Base-by-base conservation (phyloP, 2,888 invertebrate species). In the Tenthredo amoena region DNA sequence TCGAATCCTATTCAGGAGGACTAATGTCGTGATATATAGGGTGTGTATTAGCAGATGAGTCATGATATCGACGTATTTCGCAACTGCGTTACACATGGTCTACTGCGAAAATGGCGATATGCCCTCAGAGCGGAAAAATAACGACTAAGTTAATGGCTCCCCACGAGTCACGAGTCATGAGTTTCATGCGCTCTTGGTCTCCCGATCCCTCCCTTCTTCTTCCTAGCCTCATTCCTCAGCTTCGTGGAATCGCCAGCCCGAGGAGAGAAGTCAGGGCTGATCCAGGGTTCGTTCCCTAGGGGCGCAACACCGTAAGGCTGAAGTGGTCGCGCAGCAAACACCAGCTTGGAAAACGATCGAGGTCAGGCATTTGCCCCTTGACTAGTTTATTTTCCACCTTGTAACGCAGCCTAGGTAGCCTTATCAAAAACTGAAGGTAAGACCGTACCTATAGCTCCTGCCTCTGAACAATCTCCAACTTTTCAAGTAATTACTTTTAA, bases 91-190 rank as follows among this genome's bases (percentile, higher is more conserved):
- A 50, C 77, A 26, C 31, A 34, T 37, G n/a, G 18, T 40, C 40
- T 6, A 62, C n/a, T 55, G 62, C 62, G 21, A 62, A 40, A 81
- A 81, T 37, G 81, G 37, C 62, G 81, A 81, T 81, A 37, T 81
- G 31, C 50, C 68, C 47, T 71, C 68, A 71, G 34, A 83, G 83
- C 71, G 83, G 68, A 83, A 83, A 83, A 83, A 83, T 83, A 83
- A 83, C 83, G 83, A 83, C 65, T 34, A 71, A 83, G 83, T 83
- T 83, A 68, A 68, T 71, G 83, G 83, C 47, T 47, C 71, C 68
- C 31, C 68, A 50, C 68, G 83, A 83, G 47, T 65, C 83, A 71
- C 81, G 62, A 79, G 55, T 79, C 79, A 79, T 79, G 79, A 81
- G 81, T 81, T 81, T 81, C 81, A 81, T 81, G 81, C 81, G 50